phyloP scores from a whole-genome alignment of 2,888 invertebrate genomes.

The Caenorhabditis macrosperma region DNA sequence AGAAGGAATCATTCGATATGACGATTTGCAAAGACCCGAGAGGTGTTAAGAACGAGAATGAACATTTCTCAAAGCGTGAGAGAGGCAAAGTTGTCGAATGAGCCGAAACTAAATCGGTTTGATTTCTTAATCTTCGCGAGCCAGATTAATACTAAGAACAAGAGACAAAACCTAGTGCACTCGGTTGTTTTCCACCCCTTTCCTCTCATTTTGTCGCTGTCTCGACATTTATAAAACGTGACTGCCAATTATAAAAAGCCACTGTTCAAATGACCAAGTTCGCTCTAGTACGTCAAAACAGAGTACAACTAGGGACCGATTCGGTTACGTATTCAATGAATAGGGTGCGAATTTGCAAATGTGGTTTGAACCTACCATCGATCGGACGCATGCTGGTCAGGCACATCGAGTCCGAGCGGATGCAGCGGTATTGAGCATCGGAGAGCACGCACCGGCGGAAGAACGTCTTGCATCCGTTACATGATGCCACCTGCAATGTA shows the following conservation, averaged over 20 bases:
- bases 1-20: conserved; percentile 4
- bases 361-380: conserved; percentile 39
- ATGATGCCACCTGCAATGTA: conserved; percentile 57
- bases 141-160: too few species aligned
- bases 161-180: too few species aligned
- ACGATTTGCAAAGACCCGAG: not conserved
- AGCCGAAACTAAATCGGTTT: too few species aligned
- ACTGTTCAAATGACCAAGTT: conserved; percentile 55
- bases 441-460: conserved; percentile 62
- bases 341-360: conserved; percentile 16
- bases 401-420: conserved; percentile 50
- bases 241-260: conserved; percentile 41
- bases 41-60: conserved; percentile 1
- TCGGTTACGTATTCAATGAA: conserved; percentile 47
- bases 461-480: conserved; percentile 68
- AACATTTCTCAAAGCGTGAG: too few species aligned
- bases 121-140: too few species aligned
- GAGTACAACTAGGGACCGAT: conserved; percentile 51
- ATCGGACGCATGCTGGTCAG: conserved; percentile 16
- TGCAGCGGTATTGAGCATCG: conserved; percentile 41
- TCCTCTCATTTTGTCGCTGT: not conserved
- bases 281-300: conserved; percentile 52
- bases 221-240: conserved; percentile 22
- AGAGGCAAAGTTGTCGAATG: too few species aligned
- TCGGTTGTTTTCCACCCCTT: not conserved